A percentile compares a stretch with the other conserved stretches of the same genome.
phyloP scores from a whole-genome alignment of 2,113 vertebrate genomes.

The Anarrhichthys ocellatus region DNA sequence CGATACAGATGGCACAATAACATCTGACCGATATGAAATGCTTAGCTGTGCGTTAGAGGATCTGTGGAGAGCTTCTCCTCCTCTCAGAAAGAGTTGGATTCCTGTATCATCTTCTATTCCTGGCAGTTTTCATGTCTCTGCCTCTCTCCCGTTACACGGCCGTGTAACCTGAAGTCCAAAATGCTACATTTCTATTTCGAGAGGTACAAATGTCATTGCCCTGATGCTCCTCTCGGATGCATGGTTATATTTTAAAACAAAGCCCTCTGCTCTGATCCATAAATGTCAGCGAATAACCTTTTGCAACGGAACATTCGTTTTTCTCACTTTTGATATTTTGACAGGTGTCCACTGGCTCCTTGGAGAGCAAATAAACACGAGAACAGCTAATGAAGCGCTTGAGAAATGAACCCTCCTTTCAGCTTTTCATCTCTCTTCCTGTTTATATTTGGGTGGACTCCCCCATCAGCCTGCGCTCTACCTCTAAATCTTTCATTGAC shows the following conservation, averaged over 20 bases:
- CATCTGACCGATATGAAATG: too few relatives aligned
- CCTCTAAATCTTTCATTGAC: slow-evolving; percentile 72
- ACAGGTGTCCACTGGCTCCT: background rate
- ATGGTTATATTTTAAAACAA: slow-evolving; percentile 3
- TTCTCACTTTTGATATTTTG: background rate
- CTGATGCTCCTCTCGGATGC: background rate
- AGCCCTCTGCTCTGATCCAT: slow-evolving; percentile 26
- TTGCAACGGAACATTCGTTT: background rate
- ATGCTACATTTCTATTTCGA: slow-evolving; percentile 16
- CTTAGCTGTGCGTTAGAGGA: background rate
- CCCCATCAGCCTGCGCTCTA: slow-evolving; percentile 29
- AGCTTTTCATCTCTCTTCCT: slow-evolving; percentile 32
- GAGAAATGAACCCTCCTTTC: slow-evolving; percentile 8
- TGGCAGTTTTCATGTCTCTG: background rate
- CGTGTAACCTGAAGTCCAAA: background rate
- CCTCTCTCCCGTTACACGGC: background rate
- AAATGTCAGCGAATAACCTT: slow-evolving; percentile 49
- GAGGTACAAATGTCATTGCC: slow-evolving; percentile 29
- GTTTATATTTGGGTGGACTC: slow-evolving; percentile 36
- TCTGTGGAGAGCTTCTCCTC: background rate
- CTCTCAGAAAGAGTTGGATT: background rate
- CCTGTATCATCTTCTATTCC: slow-evolving; percentile 3
- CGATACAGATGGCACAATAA: background rate
- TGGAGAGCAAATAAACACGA: background rate
- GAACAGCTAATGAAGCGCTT: background rate